Percentiles rank a stretch among this genome's conserved stretches.
Conservation (phyloP, 2,888 invertebrate genomes). For the Cryptosula pallasiana region DNA sequence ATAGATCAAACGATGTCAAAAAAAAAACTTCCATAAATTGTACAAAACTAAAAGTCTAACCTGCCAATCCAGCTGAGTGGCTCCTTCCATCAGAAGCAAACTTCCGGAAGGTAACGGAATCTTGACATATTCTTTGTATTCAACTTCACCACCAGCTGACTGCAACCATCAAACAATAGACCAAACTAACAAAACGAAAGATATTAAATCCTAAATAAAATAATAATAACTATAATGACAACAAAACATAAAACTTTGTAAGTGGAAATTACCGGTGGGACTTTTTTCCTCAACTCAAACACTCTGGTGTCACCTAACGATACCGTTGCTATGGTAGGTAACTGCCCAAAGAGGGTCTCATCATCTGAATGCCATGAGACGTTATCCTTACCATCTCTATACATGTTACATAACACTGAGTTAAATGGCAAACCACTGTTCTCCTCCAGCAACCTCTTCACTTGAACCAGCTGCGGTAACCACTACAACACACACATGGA, state of each 20-base stretch:
- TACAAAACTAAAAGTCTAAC: constrained; percentile 32
- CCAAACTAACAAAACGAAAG: no score
- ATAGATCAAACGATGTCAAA: neutral
- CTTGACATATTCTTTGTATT: constrained; percentile 38
- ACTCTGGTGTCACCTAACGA: constrained; percentile 51
- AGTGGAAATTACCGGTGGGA: constrained; percentile 38
- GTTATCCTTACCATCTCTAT: constrained; percentile 55
- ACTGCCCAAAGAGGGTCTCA: constrained; percentile 49
- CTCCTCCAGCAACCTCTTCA: constrained; percentile 45
- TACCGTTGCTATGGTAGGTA: constrained; percentile 52
- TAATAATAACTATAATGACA: no score
- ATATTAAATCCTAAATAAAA: no score
- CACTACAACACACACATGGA: constrained; percentile 41
- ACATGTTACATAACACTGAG: constrained; percentile 55
- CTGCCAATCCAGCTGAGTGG: constrained; percentile 56
- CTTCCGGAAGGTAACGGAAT: constrained; percentile 54
- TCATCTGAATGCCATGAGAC: constrained; percentile 56
- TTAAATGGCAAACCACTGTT: constrained; percentile 54
- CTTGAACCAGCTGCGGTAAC: constrained; percentile 36
- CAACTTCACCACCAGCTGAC: constrained; percentile 37
- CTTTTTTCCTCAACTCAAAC: constrained; percentile 53
- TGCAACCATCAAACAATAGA: constrained; percentile 24
- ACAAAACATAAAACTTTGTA: neutral
- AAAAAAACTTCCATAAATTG: neutral
- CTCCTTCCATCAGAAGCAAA: constrained; percentile 56